Conservation (phyloP, 2,113 vertebrate genomes). For the Ceuthmochares aereus region DNA sequence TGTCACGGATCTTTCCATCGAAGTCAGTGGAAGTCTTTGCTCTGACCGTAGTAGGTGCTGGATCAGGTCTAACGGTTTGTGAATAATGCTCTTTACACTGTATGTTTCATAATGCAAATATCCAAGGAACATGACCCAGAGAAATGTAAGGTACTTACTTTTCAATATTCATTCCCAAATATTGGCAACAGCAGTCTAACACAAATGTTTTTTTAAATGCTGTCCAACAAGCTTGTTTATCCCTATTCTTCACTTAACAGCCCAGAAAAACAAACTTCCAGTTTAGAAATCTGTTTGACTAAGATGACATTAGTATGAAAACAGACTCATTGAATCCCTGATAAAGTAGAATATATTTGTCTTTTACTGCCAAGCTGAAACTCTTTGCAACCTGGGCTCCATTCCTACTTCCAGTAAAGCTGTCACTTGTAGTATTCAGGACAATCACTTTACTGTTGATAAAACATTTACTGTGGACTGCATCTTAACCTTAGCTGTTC, state of each 20-base stretch:
- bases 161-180: slow-evolving; percentile 10
- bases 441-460: neutral
- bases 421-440: neutral
- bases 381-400: neutral
- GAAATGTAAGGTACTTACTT: slow-evolving; percentile 28
- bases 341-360: neutral
- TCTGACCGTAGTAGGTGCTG: slow-evolving; percentile 1
- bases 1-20: neutral
- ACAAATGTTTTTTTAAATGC: slow-evolving; percentile 25
- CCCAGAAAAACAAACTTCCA: slow-evolving; percentile 24
- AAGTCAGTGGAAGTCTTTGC: slow-evolving; percentile 31
- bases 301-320: neutral
- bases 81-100: slow-evolving; percentile 18
- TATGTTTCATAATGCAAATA: slow-evolving; percentile 19
- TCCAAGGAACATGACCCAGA: slow-evolving; percentile 3
- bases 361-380: neutral
- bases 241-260: slow-evolving; percentile 17
- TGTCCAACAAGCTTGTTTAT: slow-evolving; percentile 39
- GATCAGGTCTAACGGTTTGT: neutral
- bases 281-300: slow-evolving; percentile 21
- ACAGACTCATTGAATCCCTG: neutral
- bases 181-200: neutral
- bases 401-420: neutral
- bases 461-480: neutral
- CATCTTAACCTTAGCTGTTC: slow-evolving; percentile 1